A percentile compares a stretch with the other conserved stretches of the same genome.
These are phyloP conservation scores for Cynopterus brachyotis DNA, from an alignment of 2,113 vertebrate genomes.

Conservation along the genomic window DNA sequence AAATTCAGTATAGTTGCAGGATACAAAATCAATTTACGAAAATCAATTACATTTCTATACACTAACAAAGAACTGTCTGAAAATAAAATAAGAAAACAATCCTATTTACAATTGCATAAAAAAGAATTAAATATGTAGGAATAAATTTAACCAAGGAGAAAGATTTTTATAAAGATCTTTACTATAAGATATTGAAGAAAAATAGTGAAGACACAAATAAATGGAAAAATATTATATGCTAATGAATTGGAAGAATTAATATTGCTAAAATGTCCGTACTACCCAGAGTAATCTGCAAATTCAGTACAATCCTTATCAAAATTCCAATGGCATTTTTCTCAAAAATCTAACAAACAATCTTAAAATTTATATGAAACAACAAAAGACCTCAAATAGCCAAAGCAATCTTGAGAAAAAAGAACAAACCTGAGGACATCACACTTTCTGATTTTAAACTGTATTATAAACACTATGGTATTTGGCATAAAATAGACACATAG, in stretches of 20 bases:
- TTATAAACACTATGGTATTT: background rate
- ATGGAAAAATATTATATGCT: background rate
- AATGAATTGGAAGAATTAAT: background rate
- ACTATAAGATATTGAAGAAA: background rate
- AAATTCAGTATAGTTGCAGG: background rate
- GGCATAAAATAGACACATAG: background rate
- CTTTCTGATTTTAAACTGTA: background rate
- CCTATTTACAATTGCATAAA: background rate
- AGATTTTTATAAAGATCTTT: background rate
- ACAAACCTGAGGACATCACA: background rate
- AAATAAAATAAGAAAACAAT: background rate
- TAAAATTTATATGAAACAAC: background rate
- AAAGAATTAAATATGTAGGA: background rate
- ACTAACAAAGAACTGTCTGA: background rate
- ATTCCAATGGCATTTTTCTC: background rate
- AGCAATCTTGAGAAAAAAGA: background rate
- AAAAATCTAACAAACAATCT: background rate
- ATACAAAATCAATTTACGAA: background rate
- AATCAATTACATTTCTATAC: background rate
- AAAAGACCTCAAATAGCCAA: background rate
- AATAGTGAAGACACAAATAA: background rate
- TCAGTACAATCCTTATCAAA: background rate
- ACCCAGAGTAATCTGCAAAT: background rate
- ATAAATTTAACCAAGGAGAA: background rate
- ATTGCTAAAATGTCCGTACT: background rate